Conservation (phyloP, 2,797 vertebrate genomes). For the Epinephelus malabaricus region DNA sequence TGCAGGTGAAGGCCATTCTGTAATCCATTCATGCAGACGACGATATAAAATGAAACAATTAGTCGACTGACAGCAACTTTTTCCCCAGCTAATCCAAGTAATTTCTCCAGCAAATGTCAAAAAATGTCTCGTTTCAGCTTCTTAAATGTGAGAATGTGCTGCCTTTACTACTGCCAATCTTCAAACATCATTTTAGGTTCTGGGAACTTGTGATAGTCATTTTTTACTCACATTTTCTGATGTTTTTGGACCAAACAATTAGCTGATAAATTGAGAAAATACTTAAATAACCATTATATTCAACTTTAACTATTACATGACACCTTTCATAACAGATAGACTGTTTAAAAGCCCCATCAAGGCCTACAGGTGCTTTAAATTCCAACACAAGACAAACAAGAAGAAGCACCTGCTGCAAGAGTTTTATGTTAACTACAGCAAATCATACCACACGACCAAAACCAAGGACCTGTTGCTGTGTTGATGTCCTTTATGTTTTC, state of each 20-base stretch:
- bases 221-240: no score
- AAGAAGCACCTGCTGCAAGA: background rate
- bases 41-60: no score
- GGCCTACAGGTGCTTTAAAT: background rate
- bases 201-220: no score
- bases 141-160: no score
- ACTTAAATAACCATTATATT: background rate
- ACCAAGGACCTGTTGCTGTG: slow-evolving; percentile 44
- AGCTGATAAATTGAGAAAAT: background rate
- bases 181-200: no score
- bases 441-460: background rate
- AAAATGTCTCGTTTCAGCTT: no score
- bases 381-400: background rate
- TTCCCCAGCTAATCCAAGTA: no score
- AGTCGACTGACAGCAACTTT: no score
- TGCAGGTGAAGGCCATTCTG: no score
- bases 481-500: background rate
- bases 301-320: background rate
- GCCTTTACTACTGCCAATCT: no score
- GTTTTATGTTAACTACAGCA: background rate
- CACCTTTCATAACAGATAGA: background rate
- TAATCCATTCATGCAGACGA: no score
- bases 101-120: no score
- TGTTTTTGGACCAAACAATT: background rate
- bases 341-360: background rate